A percentile compares a stretch with the other conserved stretches of the same genome.
These are phyloP conservation scores for Sarcophaga rosellei DNA, from an alignment of 2,888 invertebrate genomes.

Conservation along the genomic window DNA sequence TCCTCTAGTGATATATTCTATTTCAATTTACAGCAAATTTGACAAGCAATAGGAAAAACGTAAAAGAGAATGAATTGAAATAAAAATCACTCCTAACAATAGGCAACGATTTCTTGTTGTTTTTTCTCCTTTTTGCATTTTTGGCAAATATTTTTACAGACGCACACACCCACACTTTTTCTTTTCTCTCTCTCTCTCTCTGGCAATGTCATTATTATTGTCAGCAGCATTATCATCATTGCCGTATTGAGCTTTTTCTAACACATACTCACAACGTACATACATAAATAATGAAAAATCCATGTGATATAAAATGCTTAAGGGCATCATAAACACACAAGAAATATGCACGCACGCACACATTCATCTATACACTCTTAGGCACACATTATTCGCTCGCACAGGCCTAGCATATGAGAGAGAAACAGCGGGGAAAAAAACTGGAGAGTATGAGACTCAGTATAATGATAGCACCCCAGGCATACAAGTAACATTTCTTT, in stretches of 20 bases:
- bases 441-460: background rate
- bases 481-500: constrained; percentile 55
- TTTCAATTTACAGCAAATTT: constrained; percentile 68
- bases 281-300: constrained; percentile 43
- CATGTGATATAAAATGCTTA: constrained; percentile 50
- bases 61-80: constrained; percentile 6
- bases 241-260: background rate
- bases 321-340: constrained; percentile 57
- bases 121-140: background rate
- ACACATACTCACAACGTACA: background rate
- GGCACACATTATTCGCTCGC: background rate
- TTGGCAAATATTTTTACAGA: background rate
- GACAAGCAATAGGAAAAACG: constrained; percentile 33
- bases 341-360: background rate
- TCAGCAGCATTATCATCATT: background rate
- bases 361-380: background rate
- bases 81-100: constrained; percentile 40
- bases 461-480: constrained; percentile 56
- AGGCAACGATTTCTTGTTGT: background rate
- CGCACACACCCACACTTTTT: background rate
- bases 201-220: background rate
- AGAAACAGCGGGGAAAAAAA: background rate
- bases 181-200: too few species aligned
- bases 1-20: constrained; percentile 68
- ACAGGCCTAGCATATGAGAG: background rate